Evolutionary conservation across 2,888 invertebrate genomes (phyloP), one percentile per base, ranked within the genome.

Genomic region (Agrypnus murinus): DNA sequence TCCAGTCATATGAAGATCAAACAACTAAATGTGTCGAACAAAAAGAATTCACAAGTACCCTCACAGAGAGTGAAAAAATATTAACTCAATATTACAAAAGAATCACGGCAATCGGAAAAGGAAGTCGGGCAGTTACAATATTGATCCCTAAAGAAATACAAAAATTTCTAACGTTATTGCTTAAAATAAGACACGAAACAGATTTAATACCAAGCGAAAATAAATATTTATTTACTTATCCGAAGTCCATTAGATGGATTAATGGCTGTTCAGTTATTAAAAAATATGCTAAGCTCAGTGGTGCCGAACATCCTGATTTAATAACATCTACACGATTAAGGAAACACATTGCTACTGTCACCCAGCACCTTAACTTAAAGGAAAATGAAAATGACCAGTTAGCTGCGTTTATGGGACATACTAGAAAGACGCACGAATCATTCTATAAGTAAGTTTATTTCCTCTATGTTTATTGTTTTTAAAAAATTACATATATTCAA

Each of bases 381-480:
- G 12, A 58, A 19, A 60, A 60, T 17, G 68, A 72, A 17, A 64
- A 65, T 36, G 65, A 72, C 38, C 71, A 65, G 38, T 34, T 72
- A 15, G 72, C 72, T 10, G 65, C 32, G 5, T 68, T 72, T 34
- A 68, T 68, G 72, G 72, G 72, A 4, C 68, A 72, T 58, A 67
- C 71, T 25, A 43, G 32, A 59, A 46, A 57, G 43, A 64, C 46
- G 15, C 69, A 69, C 34, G 34, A 55, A 63, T 38, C 34, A 15
- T 57, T 64, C 15, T 65, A 70, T 32, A 36, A 50, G n/a, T n/a
- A n/a, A n/a, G n/a, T n/a, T n/a, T n/a, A n/a, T n/a, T n/a, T n/a
- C n/a, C n/a, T n/a, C n/a, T n/a, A n/a, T n/a, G n/a, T n/a, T n/a
- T n/a, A n/a, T n/a, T n/a, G n/a, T n/a, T n/a, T n/a, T n/a, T n/a